Conservation (phyloP, 1,140 invertebrate genomes). For the Pectinophora gossypiella region DNA sequence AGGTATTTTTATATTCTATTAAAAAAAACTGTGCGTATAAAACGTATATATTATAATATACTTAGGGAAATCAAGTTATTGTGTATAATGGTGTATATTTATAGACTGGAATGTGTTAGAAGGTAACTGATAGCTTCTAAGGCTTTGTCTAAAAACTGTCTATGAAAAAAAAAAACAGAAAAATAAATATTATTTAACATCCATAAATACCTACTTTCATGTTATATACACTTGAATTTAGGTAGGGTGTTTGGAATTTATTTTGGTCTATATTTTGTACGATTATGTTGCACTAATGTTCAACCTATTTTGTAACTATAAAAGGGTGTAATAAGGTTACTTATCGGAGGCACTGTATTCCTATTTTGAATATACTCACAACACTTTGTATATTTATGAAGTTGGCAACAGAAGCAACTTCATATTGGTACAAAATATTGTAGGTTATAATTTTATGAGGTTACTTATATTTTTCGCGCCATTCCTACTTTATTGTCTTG, state of each 20-base stretch:
- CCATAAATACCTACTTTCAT: slow-evolving; percentile 32
- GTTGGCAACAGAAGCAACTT: slow-evolving; percentile 6
- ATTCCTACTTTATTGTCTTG: slow-evolving; percentile 47
- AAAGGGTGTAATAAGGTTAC: slow-evolving; percentile 18
- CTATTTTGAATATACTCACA: slow-evolving; percentile 6
- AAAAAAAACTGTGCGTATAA: slow-evolving; percentile 39
- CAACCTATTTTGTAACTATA: slow-evolving; percentile 25
- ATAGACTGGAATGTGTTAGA: slow-evolving; percentile 39
- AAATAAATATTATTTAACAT: slow-evolving; percentile 18
- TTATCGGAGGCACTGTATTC: slow-evolving; percentile 39
- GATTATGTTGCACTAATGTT: slow-evolving; percentile 54
- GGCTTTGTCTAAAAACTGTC: slow-evolving; percentile 48
- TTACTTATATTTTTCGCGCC: slow-evolving; percentile 24
- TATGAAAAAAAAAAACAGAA: slow-evolving; percentile 34
- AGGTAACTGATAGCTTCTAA: slow-evolving; percentile 55
- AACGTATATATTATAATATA: no score
- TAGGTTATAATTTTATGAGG: no score
- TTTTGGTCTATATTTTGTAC: slow-evolving; percentile 71
- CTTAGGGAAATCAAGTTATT: no score
- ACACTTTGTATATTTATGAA: slow-evolving; percentile 9
- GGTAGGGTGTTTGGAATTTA: slow-evolving; percentile 45
- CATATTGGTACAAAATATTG: no score
- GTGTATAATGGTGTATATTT: not conserved
- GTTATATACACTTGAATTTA: slow-evolving; percentile 38
- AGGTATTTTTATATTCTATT: slow-evolving; percentile 24